A percentile compares a stretch with the other conserved stretches of the same genome.
Evolutionary conservation across 2,113 vertebrate species (phyloP).

Genomic region (Odontesthes bonariensis): DNA sequence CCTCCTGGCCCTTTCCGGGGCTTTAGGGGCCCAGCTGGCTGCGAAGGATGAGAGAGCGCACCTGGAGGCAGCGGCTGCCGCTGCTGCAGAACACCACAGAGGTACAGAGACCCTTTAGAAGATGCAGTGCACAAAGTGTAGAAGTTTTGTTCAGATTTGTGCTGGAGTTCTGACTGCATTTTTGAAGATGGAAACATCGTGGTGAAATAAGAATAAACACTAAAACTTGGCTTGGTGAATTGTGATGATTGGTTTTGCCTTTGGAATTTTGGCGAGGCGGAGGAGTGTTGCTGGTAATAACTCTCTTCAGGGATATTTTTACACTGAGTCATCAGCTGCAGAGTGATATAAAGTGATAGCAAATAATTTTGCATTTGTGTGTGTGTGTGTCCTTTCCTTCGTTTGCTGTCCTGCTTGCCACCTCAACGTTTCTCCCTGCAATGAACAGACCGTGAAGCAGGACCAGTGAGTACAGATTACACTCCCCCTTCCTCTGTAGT

Average conservation of each 20-base stretch:
- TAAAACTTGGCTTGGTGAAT: constrained; percentile 27
- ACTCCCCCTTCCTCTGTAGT: not conserved
- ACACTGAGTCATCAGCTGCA: constrained; percentile 54
- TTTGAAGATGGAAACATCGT: constrained; percentile 25
- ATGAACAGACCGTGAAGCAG: constrained; percentile 82
- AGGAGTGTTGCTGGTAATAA: constrained; percentile 45
- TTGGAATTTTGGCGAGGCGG: constrained; percentile 39
- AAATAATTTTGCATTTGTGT: constrained; percentile 41
- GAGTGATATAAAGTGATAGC: constrained; percentile 45
- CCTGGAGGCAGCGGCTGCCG: constrained; percentile 80
- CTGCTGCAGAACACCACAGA: constrained; percentile 84
- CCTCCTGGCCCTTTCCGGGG: constrained; percentile 88
- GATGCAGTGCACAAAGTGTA: not conserved
- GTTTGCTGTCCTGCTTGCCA: constrained; percentile 55
- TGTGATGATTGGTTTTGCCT: constrained; percentile 48
- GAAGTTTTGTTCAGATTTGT: not conserved
- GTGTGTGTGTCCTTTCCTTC: constrained; percentile 39
- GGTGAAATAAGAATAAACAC: constrained; percentile 25
- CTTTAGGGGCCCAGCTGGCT: constrained; percentile 87
- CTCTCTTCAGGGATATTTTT: constrained; percentile 41
- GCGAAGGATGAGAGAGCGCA: constrained; percentile 89
- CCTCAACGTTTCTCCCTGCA: constrained; percentile 56
- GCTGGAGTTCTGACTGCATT: constrained; percentile 17
- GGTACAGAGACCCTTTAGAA: constrained; percentile 73
- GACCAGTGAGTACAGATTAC: constrained; percentile 81